phyloP scores from a whole-genome alignment of 2,113 vertebrate species.

The Deroptyus accipitrinus region DNA sequence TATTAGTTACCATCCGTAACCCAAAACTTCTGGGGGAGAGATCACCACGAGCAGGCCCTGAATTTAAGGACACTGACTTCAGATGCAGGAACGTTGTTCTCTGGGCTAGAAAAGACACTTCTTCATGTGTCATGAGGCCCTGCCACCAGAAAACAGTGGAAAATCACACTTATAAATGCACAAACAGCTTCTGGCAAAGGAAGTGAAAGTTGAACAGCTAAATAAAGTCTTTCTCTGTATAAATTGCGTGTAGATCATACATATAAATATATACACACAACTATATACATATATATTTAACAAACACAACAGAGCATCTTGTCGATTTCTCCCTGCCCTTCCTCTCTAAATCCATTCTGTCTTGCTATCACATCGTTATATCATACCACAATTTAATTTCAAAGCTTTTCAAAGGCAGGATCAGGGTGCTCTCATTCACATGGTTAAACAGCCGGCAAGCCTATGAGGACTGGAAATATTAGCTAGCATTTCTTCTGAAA shows the following conservation, averaged over 20 bases:
- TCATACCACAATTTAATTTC: neutral
- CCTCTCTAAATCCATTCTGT: neutral
- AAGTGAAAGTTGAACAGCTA: neutral
- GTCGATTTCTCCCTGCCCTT: neutral
- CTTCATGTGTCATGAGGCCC: neutral
- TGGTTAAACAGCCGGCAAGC: accelerated
- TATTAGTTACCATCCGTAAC: neutral
- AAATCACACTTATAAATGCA: neutral
- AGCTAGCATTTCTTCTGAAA: neutral
- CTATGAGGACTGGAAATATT: neutral
- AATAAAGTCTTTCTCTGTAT: neutral
- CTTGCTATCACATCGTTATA: neutral
- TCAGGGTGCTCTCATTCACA: neutral
- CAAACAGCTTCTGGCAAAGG: neutral
- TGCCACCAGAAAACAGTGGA: neutral
- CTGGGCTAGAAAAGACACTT: neutral
- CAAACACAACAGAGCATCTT: neutral
- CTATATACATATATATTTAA: neutral
- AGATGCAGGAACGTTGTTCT: neutral
- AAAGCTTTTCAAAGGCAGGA: neutral
- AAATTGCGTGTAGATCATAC: neutral
- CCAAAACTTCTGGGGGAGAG: constrained; percentile 32
- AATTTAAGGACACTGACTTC: neutral
- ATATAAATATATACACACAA: neutral
- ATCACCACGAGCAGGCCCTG: neutral